Base-by-base conservation (phyloP, 37 sponge, comb jelly and placozoan species). In the Theonella swinhoei region DNA sequence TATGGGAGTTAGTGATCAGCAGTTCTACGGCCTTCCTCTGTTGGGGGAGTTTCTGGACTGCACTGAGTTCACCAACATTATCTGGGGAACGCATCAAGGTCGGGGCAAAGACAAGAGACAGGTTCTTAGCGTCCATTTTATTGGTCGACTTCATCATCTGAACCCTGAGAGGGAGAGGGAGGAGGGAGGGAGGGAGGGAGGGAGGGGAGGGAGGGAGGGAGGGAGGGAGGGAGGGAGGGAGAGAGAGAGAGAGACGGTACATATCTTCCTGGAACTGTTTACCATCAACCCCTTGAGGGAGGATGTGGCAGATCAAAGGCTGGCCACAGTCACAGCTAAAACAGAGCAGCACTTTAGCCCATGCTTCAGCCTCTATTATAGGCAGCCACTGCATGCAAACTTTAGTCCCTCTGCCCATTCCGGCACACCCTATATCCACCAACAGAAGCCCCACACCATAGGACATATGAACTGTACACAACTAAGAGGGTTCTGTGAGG, bases 31-130 rank as follows among this genome's bases (percentile, higher is more conserved):
- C 80, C 59, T 93, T 87, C 77, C 66, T 85, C 62, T 93, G 89
- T 71, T 89, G 87, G 0, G 94, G 94, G 26, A 93, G 64, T 72
- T 80, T 85, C 79, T 86, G 90, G 58, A 93, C 83, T 11, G 82
- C 92, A 54, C 69, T 87, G 35, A 89, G 41, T 1, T 72, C 79
- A 36, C 81, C 74, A 2, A 17, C 67, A 7, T 80, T 60, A 71
- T 88, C 70, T 25, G 94, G 91, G 36, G 96, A 83, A 3, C 94
- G 72, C 69, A 96, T 88, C 1, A 96, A 26, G 3, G 96, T 83
- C 20, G 96, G 96, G 4, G 91, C 91, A 83, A 96, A 96, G 47
- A 96, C 94, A n/a, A 96, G 75, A 1, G 93, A 91, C 4, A 96
- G 84, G 79, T 96, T 96, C 66, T 88, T 90, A 34, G 87, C 76